Base-by-base conservation (phyloP, 2,797 vertebrate species). In the Malurus leucopterus region DNA sequence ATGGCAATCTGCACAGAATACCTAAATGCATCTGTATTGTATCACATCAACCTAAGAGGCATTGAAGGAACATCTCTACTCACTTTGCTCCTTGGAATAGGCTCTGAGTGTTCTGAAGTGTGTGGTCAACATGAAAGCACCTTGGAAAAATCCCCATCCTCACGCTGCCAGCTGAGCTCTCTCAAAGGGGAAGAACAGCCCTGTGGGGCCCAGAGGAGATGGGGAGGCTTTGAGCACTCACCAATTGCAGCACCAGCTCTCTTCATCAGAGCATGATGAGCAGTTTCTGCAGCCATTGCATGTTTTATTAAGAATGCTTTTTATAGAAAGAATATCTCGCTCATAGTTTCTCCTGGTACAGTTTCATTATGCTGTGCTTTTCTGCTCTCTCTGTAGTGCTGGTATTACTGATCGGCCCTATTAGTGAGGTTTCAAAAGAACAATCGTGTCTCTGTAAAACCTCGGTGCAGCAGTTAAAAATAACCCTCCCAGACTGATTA, bases 221-320 rank as follows among this genome's bases (percentile, higher is more conserved):
- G 51, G 59, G 36, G 71, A 79, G 40, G 79, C 58, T 82, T 70
- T 65, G 70, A 90, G 77, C n/a, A 41, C 84, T 72, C 64, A 51
- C 22, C 0, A 0, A 27, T 4, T 50, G 74, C 59, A 73, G 84
- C 71, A 41, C 47, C 46, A 53, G 36, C 61, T 79, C 84, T 80
- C 50, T 76, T 88, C 69, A 19, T 81, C 53, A 71, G 88, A 76
- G 62, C 41, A 30, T 19, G 83, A 86, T 76, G 87, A 91, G 82
- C 67, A 71, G 65, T 93, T 90, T 82, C 82, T 94, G 81, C 38
- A 92, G 75, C 43, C 75, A 34, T 81, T 68, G 82, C 78, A 93
- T 77, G 44, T 90, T 95, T 93, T 94, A 94, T 90, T 94, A 88
- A 91, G 94, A 76, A 70, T 86, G 36, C 75, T 64, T 96, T 81